These are phyloP conservation scores for Sarcophaga rosellei DNA, from an alignment of 2,888 invertebrate genomes.

Conservation along the genomic window DNA sequence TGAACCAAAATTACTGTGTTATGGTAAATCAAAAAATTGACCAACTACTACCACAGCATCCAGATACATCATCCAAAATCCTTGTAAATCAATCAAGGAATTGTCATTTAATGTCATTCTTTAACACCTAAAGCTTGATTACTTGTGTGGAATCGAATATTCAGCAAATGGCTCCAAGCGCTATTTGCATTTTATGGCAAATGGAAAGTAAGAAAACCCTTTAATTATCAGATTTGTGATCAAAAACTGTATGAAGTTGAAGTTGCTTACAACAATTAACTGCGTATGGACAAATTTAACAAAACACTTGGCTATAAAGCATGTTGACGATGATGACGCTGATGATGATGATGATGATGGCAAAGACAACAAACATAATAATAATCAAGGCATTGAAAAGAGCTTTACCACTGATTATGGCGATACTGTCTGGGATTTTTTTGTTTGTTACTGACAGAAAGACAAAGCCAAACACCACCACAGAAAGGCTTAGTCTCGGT, in stretches of 20 bases:
- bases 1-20: too few species aligned
- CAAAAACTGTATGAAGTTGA: constrained; percentile 19
- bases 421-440: constrained; percentile 48
- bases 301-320: constrained; percentile 58
- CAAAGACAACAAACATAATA: constrained; percentile 52
- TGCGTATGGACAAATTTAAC: constrained; percentile 46
- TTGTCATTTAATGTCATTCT: too few species aligned
- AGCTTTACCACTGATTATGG: constrained; percentile 51
- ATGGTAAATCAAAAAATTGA: too few species aligned
- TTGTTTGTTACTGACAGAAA: constrained; percentile 55
- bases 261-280: constrained; percentile 60
- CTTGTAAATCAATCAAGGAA: too few species aligned
- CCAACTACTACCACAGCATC: too few species aligned
- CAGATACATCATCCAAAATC: too few species aligned
- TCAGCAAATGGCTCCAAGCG: too few species aligned
- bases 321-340: constrained; percentile 30
- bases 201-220: background rate
- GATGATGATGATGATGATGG: background rate
- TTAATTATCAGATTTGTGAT: background rate
- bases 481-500: constrained; percentile 33
- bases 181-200: too few species aligned
- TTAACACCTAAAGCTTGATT: too few species aligned
- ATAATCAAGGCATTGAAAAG: constrained; percentile 28
- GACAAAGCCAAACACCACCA: background rate
- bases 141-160: too few species aligned